A percentile compares a stretch with the other conserved stretches of the same genome.
These are phyloP conservation scores for Montipora foliosa DNA, from an alignment of 64 coral and sea anemone genomes.

Conservation along the genomic window DNA sequence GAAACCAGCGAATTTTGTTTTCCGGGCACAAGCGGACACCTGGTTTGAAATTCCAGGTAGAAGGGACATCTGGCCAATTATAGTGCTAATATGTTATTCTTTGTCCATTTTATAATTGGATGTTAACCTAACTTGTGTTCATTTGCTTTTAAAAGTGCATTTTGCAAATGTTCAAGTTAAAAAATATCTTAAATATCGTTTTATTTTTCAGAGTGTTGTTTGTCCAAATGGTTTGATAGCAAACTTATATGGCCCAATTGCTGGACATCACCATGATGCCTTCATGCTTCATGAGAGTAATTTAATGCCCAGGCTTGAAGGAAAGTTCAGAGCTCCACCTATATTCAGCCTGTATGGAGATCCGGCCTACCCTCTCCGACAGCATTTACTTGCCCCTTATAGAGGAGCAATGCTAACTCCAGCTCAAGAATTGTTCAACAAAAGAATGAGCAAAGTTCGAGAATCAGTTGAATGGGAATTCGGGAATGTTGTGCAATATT, in stretches of 20 bases:
- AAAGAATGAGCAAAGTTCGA: constrained; percentile 80
- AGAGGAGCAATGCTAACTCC: constrained; percentile 69
- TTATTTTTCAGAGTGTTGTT: too few species aligned
- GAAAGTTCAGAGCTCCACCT: constrained; percentile 72
- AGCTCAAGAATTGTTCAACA: constrained; percentile 68
- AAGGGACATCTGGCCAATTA: too few species aligned
- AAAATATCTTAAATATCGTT: too few species aligned
- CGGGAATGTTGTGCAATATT: constrained; percentile 54
- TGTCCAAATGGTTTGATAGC: constrained; percentile 62
- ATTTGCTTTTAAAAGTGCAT: too few species aligned
- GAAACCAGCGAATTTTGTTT: too few species aligned
- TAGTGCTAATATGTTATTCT: too few species aligned
- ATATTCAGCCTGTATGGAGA: constrained; percentile 78
- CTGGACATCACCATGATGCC: constrained; percentile 79
- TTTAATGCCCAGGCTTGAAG: constrained; percentile 72
- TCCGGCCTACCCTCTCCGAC: constrained; percentile 71
- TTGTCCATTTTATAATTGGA: too few species aligned
- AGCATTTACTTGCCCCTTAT: constrained; percentile 69
- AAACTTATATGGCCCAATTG: constrained; percentile 69
- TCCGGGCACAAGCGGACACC: neutral
- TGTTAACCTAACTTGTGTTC: too few species aligned
- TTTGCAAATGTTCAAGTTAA: too few species aligned
- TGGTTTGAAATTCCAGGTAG: constrained; percentile 27
- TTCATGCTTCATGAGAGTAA: constrained; percentile 75
- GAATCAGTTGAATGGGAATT: constrained; percentile 80